These are phyloP conservation scores for Pseudocheirus occidentalis DNA, from an alignment of 2,797 vertebrate species.

Conservation along the genomic window DNA sequence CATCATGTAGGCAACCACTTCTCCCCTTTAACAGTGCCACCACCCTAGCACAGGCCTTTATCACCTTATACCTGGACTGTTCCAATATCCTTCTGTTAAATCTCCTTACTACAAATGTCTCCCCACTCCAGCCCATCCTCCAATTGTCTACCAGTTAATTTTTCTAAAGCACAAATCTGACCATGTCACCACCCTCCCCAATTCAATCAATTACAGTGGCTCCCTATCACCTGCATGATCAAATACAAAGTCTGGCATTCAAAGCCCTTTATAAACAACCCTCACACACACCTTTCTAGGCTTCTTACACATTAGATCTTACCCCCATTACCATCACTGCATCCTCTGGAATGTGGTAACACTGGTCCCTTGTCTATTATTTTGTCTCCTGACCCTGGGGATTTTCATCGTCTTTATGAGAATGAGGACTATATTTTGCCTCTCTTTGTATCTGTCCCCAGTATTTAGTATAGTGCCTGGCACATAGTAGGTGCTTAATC, in stretches of 20 bases:
- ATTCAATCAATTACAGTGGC: neutral
- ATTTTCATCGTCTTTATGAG: no score
- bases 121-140: no score
- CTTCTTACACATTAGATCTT: neutral
- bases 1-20: neutral
- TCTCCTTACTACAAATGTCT: no score
- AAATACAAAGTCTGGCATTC: neutral
- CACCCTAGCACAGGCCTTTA: neutral
- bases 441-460: no score
- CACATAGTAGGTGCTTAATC: neutral
- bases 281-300: neutral
- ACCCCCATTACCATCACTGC: neutral
- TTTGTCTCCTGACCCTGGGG: neutral
- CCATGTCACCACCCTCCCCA: neutral
- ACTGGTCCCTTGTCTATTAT: neutral
- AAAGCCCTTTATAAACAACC: neutral
- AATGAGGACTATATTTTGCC: no score
- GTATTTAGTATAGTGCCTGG: neutral
- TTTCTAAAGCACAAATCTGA: no score
- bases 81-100: neutral
- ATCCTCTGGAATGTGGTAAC: neutral
- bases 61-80: neutral
- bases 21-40: neutral
- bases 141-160: no score
- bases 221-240: neutral